Evolutionary conservation across 1,140 invertebrate species (phyloP).

Genomic region (Eufriesea mexicana): DNA sequence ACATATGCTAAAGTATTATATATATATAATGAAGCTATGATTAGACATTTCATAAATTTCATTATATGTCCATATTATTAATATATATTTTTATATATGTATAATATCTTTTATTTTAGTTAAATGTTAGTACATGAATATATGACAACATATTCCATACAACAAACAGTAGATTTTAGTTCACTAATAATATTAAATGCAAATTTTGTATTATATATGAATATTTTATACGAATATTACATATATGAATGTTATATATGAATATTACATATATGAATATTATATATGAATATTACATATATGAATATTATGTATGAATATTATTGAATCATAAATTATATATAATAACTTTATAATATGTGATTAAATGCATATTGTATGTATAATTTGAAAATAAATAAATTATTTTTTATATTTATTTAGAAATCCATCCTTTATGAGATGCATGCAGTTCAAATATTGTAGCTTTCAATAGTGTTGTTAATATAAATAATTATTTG

Average conservation of each 20-base stretch:
- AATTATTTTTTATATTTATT: not conserved
- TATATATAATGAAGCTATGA: too few relatives aligned
- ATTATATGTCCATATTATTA: not conserved
- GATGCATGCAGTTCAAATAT: not conserved
- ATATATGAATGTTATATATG: not conserved
- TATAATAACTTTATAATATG: not conserved
- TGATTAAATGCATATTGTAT: not conserved
- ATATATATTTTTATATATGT: not conserved
- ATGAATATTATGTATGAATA: too few relatives aligned
- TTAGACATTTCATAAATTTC: not conserved
- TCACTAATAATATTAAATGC: slow-evolving; percentile 1
- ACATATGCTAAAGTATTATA: not conserved
- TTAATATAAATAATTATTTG: not conserved
- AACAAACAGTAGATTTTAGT: not conserved
- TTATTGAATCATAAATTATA: not conserved
- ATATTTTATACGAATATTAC: too few relatives aligned
- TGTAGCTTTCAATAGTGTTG: not conserved
- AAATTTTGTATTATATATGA: slow-evolving; percentile 16
- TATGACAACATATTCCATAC: not conserved
- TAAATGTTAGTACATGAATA: not conserved
- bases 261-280: too few relatives aligned
- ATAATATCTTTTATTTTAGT: not conserved
- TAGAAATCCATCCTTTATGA: not conserved
- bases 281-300: not conserved
- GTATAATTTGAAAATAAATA: not conserved